Evolutionary conservation across 2,888 invertebrate genomes (phyloP).

Genomic region (Nomada hirtipes): DNA sequence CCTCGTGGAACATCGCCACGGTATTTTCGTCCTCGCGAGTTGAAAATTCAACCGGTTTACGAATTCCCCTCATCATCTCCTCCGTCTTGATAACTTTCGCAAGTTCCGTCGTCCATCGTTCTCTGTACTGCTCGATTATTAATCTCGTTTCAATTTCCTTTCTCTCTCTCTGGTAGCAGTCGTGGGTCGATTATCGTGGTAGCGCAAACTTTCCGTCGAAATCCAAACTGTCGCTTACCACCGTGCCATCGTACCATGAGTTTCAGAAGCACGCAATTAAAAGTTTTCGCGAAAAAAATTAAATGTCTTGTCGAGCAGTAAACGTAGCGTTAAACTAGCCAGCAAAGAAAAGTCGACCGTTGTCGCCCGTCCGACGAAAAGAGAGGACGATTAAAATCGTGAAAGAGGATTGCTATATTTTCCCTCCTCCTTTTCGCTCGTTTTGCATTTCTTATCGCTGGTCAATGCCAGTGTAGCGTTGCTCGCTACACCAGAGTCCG

Average conservation of each 20-base stretch:
- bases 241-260: neutral
- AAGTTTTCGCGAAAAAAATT: slow-evolving; percentile 5
- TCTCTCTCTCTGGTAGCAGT: neutral
- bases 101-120: slow-evolving; percentile 22
- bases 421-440: neutral
- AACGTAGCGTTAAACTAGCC: neutral
- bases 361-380: neutral
- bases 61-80: slow-evolving; percentile 1
- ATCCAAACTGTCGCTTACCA: slow-evolving; percentile 15
- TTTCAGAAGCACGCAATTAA: slow-evolving; percentile 12
- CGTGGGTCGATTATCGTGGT: slow-evolving; percentile 15
- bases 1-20: slow-evolving; percentile 3
- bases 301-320: neutral
- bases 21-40: slow-evolving; percentile 17
- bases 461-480: too few species aligned
- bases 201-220: slow-evolving; percentile 12
- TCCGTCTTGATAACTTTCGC: slow-evolving; percentile 31
- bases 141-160: slow-evolving; percentile 43
- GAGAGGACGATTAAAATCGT: too few species aligned
- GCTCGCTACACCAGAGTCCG: neutral
- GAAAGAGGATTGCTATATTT: neutral
- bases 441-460: neutral
- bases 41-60: slow-evolving; percentile 23
- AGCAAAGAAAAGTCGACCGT: neutral
- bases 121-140: slow-evolving; percentile 47